phyloP scores from a whole-genome alignment of 2,113 vertebrate genomes.

The Oxyura jamaicensis region DNA sequence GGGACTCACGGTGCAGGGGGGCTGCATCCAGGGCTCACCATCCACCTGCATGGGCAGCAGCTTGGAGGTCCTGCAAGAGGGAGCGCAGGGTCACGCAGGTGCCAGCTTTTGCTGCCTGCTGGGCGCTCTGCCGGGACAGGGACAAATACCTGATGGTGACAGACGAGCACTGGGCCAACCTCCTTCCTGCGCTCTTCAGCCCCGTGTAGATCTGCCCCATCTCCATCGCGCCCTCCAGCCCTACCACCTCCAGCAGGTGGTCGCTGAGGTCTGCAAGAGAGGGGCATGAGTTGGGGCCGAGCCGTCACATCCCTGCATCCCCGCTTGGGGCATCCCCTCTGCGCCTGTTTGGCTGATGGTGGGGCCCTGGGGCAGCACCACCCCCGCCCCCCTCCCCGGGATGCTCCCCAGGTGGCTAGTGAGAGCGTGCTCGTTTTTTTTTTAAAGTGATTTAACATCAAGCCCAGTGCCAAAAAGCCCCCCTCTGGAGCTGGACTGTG shows the following conservation, averaged over 20 bases:
- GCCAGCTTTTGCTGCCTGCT: fast-evolving
- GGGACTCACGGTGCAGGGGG: slow-evolving; percentile 87
- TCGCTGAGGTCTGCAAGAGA: slow-evolving; percentile 87
- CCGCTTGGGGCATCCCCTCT: not conserved
- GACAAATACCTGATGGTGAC: slow-evolving; percentile 89
- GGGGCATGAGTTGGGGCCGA: not conserved
- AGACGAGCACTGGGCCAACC: slow-evolving; percentile 89
- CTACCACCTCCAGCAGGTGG: slow-evolving; percentile 93
- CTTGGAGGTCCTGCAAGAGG: slow-evolving; percentile 84
- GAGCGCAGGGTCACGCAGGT: not conserved
- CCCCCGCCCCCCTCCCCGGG: not conserved
- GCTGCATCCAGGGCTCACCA: slow-evolving; percentile 97
- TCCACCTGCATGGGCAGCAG: slow-evolving; percentile 97
- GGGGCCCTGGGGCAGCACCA: not conserved
- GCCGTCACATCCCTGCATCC: too few relatives aligned
- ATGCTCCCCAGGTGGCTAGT: not conserved
- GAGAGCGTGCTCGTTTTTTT: not conserved
- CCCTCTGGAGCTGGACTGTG: not conserved
- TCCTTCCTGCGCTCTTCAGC: slow-evolving; percentile 92
- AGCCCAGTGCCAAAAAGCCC: not conserved
- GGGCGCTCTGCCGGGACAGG: fast-evolving
- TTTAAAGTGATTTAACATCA: not conserved
- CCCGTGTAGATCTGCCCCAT: slow-evolving; percentile 99
- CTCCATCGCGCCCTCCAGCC: slow-evolving; percentile 94
- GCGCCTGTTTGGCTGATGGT: not conserved